These are phyloP conservation scores for Drosophila gunungcola DNA, from an alignment of 1,140 invertebrate species.

Conservation along the genomic window DNA sequence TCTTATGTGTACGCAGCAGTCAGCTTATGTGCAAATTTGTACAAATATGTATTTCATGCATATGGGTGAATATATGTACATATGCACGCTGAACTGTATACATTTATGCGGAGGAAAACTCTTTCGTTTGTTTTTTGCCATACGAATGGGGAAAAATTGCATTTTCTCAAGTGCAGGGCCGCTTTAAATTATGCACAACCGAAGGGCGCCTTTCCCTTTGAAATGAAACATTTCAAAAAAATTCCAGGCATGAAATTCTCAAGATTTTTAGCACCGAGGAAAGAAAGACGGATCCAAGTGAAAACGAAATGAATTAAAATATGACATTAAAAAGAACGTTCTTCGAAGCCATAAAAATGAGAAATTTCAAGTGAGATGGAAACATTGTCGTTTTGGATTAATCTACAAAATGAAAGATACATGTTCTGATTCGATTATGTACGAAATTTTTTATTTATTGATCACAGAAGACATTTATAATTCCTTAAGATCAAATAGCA, in stretches of 20 bases:
- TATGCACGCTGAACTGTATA: background rate
- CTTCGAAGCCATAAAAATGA: conserved; percentile 1
- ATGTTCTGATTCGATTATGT: too few relatives aligned
- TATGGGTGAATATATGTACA: conserved; percentile 22
- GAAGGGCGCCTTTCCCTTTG: conserved; percentile 40
- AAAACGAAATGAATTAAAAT: conserved; percentile 38
- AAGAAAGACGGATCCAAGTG: conserved; percentile 11
- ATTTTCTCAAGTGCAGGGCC: conserved; percentile 58
- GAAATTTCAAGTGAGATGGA: background rate
- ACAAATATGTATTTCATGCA: conserved; percentile 29
- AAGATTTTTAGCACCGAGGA: conserved; percentile 40
- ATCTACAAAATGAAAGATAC: background rate
- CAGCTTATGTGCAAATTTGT: conserved; percentile 26
- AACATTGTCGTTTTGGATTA: too few relatives aligned
- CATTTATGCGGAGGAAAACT: conserved; percentile 18
- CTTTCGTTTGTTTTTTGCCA: conserved; percentile 41
- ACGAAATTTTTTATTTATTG: background rate
- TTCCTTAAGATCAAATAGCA: conserved; percentile 9
- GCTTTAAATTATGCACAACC: conserved; percentile 55
- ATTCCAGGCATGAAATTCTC: conserved; percentile 42
- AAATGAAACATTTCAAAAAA: conserved; percentile 40
- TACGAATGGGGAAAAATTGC: conserved; percentile 54
- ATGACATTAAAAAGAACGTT: conserved; percentile 16
- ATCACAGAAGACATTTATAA: conserved; percentile 1
- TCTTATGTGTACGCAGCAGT: conserved; percentile 13